phyloP scores from a whole-genome alignment of 2,888 invertebrate species.

The Microctonus hyperodae region DNA sequence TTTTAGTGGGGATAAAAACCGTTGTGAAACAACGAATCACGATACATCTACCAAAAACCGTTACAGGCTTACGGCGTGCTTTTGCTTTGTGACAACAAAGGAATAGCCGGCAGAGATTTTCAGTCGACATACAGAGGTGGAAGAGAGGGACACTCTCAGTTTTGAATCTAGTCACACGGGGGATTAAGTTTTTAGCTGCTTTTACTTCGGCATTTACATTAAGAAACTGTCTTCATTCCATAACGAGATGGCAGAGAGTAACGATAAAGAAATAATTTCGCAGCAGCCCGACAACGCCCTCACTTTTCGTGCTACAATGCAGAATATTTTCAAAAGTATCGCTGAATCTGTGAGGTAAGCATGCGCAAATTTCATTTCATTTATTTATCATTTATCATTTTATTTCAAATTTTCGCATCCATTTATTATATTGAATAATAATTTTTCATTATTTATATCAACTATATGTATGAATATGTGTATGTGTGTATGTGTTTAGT shows the following conservation, averaged over 20 bases:
- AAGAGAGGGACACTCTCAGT: not conserved
- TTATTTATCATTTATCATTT: not conserved
- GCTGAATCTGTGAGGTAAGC: constrained; percentile 54
- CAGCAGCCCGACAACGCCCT: constrained; percentile 44
- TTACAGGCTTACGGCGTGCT: constrained; percentile 37
- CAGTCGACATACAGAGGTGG: not conserved
- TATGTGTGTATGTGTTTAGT: not conserved
- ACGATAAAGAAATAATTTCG: constrained; percentile 15
- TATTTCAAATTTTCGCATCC: too few relatives aligned
- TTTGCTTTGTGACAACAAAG: constrained; percentile 37
- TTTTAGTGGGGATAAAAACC: not conserved
- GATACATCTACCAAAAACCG: constrained; percentile 5
- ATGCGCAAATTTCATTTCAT: constrained; percentile 5
- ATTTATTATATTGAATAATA: too few relatives aligned
- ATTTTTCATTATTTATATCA: not conserved
- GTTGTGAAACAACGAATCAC: constrained; percentile 3
- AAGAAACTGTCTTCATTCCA: not conserved
- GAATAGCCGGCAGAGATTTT: constrained; percentile 31
- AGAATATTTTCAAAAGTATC: constrained; percentile 46
- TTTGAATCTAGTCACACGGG: not conserved
- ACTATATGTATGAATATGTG: not conserved
- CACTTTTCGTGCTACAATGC: constrained; percentile 47
- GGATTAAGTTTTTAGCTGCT: not conserved
- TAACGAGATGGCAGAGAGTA: constrained; percentile 7
- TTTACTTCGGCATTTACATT: not conserved